Evolutionary conservation across 2,888 invertebrate genomes (phyloP).

Genomic region (Terebella lapidaria): DNA sequence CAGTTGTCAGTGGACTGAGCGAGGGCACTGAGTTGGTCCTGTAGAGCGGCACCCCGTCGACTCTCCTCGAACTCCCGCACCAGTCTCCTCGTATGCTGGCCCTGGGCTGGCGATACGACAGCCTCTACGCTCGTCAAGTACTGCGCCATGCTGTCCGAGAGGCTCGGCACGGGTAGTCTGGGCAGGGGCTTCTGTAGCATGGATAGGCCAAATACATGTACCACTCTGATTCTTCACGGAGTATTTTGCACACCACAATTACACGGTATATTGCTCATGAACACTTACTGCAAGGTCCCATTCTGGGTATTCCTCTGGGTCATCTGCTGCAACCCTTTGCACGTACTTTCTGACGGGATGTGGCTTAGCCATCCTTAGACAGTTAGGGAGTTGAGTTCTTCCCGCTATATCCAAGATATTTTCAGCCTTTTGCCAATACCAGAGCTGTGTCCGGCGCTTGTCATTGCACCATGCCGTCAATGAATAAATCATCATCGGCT

Average conservation of each 20-base stretch:
- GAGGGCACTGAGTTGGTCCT: slow-evolving; percentile 72
- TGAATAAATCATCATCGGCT: too few relatives aligned
- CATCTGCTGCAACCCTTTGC: slow-evolving; percentile 43
- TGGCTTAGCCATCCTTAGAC: too few relatives aligned
- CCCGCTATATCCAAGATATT: too few relatives aligned
- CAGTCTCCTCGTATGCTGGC: slow-evolving; percentile 61
- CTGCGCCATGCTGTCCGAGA: slow-evolving; percentile 80
- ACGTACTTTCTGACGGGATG: slow-evolving; percentile 40
- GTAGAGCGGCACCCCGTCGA: slow-evolving; percentile 63
- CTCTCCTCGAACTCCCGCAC: slow-evolving; percentile 70
- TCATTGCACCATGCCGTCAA: too few relatives aligned
- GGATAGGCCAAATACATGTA: too few relatives aligned
- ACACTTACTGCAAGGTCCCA: slow-evolving; percentile 34
- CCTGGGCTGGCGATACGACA: slow-evolving; percentile 65
- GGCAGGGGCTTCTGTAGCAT: slow-evolving; percentile 65
- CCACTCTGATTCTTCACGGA: too few relatives aligned
- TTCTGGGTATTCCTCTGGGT: slow-evolving; percentile 35
- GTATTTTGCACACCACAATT: too few relatives aligned
- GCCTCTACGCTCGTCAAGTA: slow-evolving; percentile 84
- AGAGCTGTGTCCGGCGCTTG: too few relatives aligned
- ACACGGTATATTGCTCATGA: too few relatives aligned
- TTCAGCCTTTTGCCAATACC: too few relatives aligned
- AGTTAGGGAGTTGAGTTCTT: too few relatives aligned
- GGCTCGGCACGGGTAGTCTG: slow-evolving; percentile 85
- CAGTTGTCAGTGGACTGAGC: slow-evolving; percentile 82